Percentiles rank a stretch among this genome's conserved stretches.
Conservation (phyloP, 2,113 vertebrate species). For the Seriola rivoliana region DNA sequence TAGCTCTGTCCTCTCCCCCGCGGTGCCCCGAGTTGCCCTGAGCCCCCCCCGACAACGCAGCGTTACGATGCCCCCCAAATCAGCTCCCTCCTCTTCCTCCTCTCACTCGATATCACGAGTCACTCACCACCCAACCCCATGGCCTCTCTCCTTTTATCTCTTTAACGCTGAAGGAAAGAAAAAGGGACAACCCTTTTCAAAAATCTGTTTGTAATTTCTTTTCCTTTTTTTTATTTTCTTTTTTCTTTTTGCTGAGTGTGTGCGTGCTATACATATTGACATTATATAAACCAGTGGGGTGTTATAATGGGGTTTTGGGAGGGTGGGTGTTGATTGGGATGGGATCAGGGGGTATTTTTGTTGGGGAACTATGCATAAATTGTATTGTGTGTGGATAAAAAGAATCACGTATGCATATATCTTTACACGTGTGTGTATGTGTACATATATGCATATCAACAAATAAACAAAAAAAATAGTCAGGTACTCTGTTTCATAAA, state of each 20-base stretch:
- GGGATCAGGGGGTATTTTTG: constrained; percentile 67
- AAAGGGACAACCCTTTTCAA: constrained; percentile 73
- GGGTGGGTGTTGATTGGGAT: constrained; percentile 59
- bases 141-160: constrained; percentile 69
- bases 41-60: constrained; percentile 61
- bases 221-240: constrained; percentile 57
- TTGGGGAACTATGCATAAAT: constrained; percentile 96
- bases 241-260: constrained; percentile 91
- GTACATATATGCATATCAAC: constrained; percentile 84
- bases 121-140: constrained; percentile 58
- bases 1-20: constrained; percentile 73
- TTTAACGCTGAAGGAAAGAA: constrained; percentile 73
- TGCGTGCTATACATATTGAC: constrained; percentile 95
- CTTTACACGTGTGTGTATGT: constrained; percentile 78
- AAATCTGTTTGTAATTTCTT: constrained; percentile 76
- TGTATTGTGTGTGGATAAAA: constrained; percentile 93
- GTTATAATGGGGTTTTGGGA: constrained; percentile 69
- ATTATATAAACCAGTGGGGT: constrained; percentile 83
- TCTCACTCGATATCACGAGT: constrained; percentile 62
- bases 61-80: constrained; percentile 57
- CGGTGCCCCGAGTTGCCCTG: constrained; percentile 64
- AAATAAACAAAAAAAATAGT: constrained; percentile 89
- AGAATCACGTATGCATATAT: constrained; percentile 84
- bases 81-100: constrained; percentile 64
- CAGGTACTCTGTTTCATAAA: constrained; percentile 99